Evolutionary conservation across 92 coral and sea anemone species (phyloP).

Genomic region (Metridium senile): DNA sequence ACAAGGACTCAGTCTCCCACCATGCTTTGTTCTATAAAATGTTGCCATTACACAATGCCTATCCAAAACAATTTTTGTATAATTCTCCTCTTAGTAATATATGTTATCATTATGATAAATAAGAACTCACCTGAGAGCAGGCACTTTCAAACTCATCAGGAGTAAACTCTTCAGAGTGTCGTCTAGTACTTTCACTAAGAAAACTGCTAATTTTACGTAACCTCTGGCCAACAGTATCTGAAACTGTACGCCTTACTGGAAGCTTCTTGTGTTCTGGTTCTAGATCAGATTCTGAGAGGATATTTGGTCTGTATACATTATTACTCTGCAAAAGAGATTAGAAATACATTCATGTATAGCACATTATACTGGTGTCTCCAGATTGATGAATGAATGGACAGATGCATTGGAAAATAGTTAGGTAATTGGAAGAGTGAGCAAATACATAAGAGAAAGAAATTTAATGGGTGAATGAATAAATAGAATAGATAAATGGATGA

Average conservation of each 20-base stretch:
- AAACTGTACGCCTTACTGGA: slow-evolving; percentile 65
- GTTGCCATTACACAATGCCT: no score
- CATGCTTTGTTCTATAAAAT: no score
- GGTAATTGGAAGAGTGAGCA: no score
- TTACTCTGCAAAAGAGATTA: slow-evolving; percentile 6
- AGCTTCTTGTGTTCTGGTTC: slow-evolving; percentile 30
- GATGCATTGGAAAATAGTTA: no score
- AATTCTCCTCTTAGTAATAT: neutral
- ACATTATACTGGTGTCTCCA: no score
- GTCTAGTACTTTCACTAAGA: slow-evolving; percentile 52
- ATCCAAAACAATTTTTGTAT: neutral
- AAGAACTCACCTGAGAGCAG: slow-evolving; percentile 14
- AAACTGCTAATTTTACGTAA: slow-evolving; percentile 77
- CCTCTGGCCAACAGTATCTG: slow-evolving; percentile 77
- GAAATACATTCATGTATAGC: neutral
- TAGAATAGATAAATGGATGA: no score
- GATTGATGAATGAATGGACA: no score
- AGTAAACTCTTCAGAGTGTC: slow-evolving; percentile 72
- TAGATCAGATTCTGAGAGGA: slow-evolving; percentile 23
- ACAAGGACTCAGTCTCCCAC: no score
- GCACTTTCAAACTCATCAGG: slow-evolving; percentile 48
- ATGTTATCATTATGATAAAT: no score
- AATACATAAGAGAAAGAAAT: no score
- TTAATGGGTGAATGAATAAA: no score
- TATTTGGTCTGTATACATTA: slow-evolving; percentile 23